phyloP scores from a whole-genome alignment of 1,140 invertebrate genomes.

The Drosophila tani region DNA sequence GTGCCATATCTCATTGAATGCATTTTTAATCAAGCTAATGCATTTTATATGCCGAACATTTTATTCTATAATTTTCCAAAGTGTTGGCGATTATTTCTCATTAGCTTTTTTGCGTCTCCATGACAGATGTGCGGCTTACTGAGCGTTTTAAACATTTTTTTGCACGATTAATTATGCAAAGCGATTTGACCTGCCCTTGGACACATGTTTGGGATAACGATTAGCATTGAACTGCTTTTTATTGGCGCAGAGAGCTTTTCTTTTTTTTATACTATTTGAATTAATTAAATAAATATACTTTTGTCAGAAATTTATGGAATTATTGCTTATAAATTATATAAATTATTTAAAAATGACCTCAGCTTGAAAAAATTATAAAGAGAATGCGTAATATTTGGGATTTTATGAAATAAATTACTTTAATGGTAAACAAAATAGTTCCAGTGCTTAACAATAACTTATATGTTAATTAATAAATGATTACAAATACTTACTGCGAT shows the following conservation, averaged over 20 bases:
- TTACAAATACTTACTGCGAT: constrained; percentile 85
- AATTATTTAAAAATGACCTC: background rate
- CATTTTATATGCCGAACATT: constrained; percentile 27
- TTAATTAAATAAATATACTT: constrained; percentile 1
- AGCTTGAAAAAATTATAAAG: background rate
- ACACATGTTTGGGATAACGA: constrained; percentile 10
- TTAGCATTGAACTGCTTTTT: constrained; percentile 9
- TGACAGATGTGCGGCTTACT: constrained; percentile 41
- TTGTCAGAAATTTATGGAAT: background rate
- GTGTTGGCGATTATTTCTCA: constrained; percentile 24
- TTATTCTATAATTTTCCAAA: constrained; percentile 24
- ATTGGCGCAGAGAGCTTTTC: background rate
- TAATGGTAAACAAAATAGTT: too few species aligned
- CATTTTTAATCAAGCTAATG: constrained; percentile 51
- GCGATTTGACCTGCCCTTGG: constrained; percentile 20
- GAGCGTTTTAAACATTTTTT: constrained; percentile 29
- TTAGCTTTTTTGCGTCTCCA: constrained; percentile 8
- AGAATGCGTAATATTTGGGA: background rate
- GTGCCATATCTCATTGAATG: constrained; percentile 28
- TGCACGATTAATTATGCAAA: constrained; percentile 46
- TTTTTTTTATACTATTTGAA: background rate
- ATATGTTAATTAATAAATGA: background rate
- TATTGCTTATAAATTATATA: too few species aligned
- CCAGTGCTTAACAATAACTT: constrained; percentile 67
- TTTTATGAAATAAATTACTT: too few species aligned